Percentiles rank a stretch among this genome's conserved stretches.
These are phyloP conservation scores for Tetraneura akinire DNA, from an alignment of 1,140 invertebrate species.

Conservation along the genomic window DNA sequence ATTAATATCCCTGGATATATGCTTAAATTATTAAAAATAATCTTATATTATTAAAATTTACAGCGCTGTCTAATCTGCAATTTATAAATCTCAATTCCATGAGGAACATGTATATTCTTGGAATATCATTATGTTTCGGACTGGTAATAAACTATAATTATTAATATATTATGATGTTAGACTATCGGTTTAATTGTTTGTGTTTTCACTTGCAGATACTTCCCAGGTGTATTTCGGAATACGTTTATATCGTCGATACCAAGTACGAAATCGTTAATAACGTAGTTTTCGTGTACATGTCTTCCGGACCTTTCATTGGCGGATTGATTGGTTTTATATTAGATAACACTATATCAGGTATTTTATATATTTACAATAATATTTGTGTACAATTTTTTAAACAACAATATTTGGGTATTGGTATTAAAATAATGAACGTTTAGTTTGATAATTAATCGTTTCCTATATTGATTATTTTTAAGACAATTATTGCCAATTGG, in stretches of 20 bases:
- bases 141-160: conserved; percentile 10
- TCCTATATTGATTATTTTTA: no score
- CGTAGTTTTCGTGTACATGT: background rate
- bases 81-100: conserved; percentile 44
- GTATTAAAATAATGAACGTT: no score
- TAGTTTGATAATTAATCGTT: no score
- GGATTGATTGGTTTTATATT: conserved; percentile 33
- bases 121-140: conserved; percentile 42
- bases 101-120: conserved; percentile 43
- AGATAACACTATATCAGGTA: conserved; percentile 47
- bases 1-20: no score
- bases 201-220: background rate
- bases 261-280: conserved; percentile 10
- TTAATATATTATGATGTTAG: no score
- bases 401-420: no score
- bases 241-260: background rate
- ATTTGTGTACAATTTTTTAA: no score
- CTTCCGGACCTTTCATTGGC: conserved; percentile 20
- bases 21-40: no score
- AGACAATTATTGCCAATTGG: no score
- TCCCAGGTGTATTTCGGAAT: background rate
- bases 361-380: no score
- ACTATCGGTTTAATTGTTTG: no score
- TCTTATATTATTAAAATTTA: background rate
- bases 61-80: conserved; percentile 39